phyloP scores from a whole-genome alignment of 2,797 vertebrate genomes.

The Eulemur coronatus region DNA sequence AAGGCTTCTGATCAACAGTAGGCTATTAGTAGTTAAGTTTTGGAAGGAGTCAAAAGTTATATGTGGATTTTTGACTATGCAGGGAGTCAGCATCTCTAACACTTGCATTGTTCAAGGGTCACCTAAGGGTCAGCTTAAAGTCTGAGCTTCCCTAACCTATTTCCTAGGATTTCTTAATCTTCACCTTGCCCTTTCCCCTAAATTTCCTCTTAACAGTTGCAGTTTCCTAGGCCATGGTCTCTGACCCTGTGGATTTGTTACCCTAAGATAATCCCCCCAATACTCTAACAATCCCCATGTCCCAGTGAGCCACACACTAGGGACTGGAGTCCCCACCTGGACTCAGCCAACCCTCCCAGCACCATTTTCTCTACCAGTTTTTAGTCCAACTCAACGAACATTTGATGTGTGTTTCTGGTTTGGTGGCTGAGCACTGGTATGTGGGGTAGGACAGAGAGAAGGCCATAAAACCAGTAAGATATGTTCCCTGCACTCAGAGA shows the following conservation, averaged over 20 bases:
- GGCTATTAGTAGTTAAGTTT: neutral
- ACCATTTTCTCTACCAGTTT: neutral
- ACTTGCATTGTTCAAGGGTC: neutral
- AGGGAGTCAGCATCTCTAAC: neutral
- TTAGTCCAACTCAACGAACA: neutral
- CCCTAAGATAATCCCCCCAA: neutral
- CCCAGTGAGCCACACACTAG: neutral
- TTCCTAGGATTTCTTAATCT: neutral
- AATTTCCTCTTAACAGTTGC: neutral
- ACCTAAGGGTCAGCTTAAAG: neutral
- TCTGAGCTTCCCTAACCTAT: neutral
- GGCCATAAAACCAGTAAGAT: neutral
- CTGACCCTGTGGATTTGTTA: neutral
- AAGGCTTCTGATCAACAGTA: neutral
- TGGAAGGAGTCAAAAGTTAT: neutral
- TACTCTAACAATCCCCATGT: neutral
- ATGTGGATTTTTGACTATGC: neutral
- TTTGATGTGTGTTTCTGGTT: neutral
- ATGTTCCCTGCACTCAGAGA: neutral
- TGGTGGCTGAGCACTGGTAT: neutral
- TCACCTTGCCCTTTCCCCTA: neutral
- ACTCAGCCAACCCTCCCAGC: neutral
- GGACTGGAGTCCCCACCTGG: neutral
- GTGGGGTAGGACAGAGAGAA: accelerated
- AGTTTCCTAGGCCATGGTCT: neutral